These are phyloP conservation scores for Chrysomallon squamiferum DNA, from an alignment of 1,140 invertebrate genomes.

Conservation along the genomic window DNA sequence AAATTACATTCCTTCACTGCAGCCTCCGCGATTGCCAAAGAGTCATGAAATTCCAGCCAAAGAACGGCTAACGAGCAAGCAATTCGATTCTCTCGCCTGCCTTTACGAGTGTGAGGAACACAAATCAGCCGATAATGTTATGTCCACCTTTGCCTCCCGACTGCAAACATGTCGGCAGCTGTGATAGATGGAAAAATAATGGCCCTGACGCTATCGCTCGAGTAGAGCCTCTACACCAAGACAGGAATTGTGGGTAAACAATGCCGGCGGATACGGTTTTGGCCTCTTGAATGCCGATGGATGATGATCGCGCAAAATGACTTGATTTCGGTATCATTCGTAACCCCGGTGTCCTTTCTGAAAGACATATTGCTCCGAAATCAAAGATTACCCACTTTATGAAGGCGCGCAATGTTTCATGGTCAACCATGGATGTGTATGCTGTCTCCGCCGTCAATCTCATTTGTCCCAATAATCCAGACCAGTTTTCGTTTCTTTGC, in stretches of 20 bases:
- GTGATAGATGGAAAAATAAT: conserved; percentile 1
- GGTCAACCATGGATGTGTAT: too few relatives aligned
- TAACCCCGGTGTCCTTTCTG: not conserved
- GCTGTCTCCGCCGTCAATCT: too few relatives aligned
- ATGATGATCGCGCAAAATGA: conserved; percentile 1
- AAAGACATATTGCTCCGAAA: conserved; percentile 5
- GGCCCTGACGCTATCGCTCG: not conserved
- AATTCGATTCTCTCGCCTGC: conserved; percentile 3
- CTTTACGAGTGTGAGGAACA: not conserved
- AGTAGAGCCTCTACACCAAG: not conserved
- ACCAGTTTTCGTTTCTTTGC: too few relatives aligned
- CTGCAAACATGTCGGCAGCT: not conserved
- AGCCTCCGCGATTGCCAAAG: not conserved
- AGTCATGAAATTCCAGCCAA: not conserved
- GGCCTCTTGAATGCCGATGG: conserved; percentile 2
- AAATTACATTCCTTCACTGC: not conserved
- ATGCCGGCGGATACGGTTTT: not conserved
- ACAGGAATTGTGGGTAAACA: conserved; percentile 3
- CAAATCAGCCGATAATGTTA: conserved; percentile 2
- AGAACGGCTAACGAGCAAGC: conserved; percentile 2
- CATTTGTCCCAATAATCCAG: too few relatives aligned
- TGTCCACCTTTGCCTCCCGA: conserved; percentile 4
- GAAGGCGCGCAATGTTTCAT: not conserved
- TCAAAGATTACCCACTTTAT: conserved; percentile 3
- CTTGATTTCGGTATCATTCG: not conserved